Conservation (phyloP, 2,113 vertebrate genomes). For the Paradisaea rubra region DNA sequence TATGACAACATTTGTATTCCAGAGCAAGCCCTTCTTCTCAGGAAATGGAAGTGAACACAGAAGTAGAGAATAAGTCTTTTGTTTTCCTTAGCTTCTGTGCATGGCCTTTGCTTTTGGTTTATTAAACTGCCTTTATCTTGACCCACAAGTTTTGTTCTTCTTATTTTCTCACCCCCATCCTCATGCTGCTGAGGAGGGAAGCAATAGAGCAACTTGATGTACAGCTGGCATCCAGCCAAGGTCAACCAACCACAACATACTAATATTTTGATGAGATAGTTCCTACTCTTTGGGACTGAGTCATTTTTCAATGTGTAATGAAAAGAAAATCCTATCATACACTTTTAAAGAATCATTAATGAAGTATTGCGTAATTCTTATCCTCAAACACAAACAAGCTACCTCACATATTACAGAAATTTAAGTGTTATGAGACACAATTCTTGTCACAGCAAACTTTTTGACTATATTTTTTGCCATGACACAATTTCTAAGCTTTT, state of each 20-base stretch:
- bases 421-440: background rate
- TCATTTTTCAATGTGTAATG: background rate
- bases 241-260: background rate
- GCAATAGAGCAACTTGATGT: background rate
- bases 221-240: background rate
- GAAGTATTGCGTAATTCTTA: background rate
- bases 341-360: background rate
- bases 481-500: background rate
- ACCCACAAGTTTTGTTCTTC: background rate
- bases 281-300: background rate
- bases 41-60: background rate
- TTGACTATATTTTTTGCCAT: background rate
- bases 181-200: background rate
- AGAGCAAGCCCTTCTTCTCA: background rate
- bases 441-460: background rate
- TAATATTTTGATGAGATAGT: background rate
- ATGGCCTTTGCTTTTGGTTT: background rate
- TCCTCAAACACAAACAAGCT: background rate
- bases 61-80: background rate
- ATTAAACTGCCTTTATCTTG: background rate
- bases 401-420: background rate
- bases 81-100: background rate
- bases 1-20: background rate
- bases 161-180: background rate
- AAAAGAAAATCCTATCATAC: background rate